Base-by-base conservation (phyloP, 2,113 vertebrate genomes). In the Acinonyx jubatus region DNA sequence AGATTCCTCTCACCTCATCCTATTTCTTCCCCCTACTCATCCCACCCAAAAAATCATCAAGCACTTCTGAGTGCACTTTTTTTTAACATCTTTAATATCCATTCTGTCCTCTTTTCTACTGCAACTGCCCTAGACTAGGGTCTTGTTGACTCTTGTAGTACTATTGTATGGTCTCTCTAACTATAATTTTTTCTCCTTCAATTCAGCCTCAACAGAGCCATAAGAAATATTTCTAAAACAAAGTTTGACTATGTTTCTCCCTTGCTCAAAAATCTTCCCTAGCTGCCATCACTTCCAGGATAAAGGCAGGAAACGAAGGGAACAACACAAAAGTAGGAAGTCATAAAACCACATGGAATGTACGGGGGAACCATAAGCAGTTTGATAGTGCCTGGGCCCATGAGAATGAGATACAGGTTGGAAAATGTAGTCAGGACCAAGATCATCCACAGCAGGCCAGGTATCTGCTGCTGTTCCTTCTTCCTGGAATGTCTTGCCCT, bases 211-310 rank as follows among this genome's bases (percentile, higher is more conserved):
- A 80, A 12, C 16, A 97, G 25, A 80, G 3, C 25, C 85, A 41
- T 13, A 83, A 94, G 85, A 78, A 82, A 69, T 87, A 65, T 92
- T 94, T 91, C 78, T 92, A 78, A 95, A 79, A 76, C 4, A 33
- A 85, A 82, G 5, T 69, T 90, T 68, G 14, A 45, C 73, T 45
- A 52, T 63, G 14, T 68, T 86, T 79, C 31, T 78, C 25, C 52
- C 65, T 81, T 88, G 38, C 29, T 93, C 29, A 83, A 61, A 91
- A 83, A 61, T 86, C 71, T 79, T 89, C 31, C 38, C 52, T 94
- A 19, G 19, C 36, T 79, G 16, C 79, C 63, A 92, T 86, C 29
- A 63, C 7, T 86, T 83, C 50, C 12, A 89, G 19, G 14, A 73
- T 36, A 97, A 89, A 89, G 9, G 27, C 71, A 50, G 65, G 33